phyloP scores from a whole-genome alignment of 1,140 invertebrate species.

The Euura lappo region DNA sequence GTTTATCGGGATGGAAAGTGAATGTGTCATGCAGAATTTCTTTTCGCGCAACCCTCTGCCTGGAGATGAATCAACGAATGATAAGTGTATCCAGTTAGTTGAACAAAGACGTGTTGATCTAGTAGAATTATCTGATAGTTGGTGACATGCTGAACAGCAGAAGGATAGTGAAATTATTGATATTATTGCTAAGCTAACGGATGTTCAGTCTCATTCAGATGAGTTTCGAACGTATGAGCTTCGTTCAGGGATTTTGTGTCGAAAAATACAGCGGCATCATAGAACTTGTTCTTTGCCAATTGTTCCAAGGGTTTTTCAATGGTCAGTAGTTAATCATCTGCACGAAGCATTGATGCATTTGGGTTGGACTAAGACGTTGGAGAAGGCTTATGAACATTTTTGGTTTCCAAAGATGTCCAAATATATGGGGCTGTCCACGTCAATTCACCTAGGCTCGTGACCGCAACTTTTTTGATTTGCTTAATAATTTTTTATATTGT shows the following conservation, averaged over 20 bases:
- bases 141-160: slow-evolving; percentile 31
- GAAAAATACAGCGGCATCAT: slow-evolving; percentile 33
- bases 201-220: slow-evolving; percentile 26
- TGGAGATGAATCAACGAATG: neutral
- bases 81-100: neutral
- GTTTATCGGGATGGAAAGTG: slow-evolving; percentile 20
- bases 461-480: no score
- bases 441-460: no score
- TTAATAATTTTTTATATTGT: no score
- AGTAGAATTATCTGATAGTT: slow-evolving; percentile 25
- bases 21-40: slow-evolving; percentile 25
- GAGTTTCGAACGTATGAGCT: slow-evolving; percentile 34
- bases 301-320: slow-evolving; percentile 36
- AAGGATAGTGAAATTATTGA: slow-evolving; percentile 24
- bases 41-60: slow-evolving; percentile 23
- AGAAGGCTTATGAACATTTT: slow-evolving; percentile 36
- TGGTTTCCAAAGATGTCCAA: slow-evolving; percentile 37
- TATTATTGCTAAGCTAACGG: slow-evolving; percentile 23
- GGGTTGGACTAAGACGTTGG: slow-evolving; percentile 36
- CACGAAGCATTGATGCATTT: slow-evolving; percentile 39
- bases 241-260: slow-evolving; percentile 28
- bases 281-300: slow-evolving; percentile 39
- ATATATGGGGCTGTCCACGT: no score
- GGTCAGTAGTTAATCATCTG: slow-evolving; percentile 43
- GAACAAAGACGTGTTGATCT: slow-evolving; percentile 29